Base-by-base conservation (phyloP, 2,888 invertebrate species). In the Teinopalpus imperialis region DNA sequence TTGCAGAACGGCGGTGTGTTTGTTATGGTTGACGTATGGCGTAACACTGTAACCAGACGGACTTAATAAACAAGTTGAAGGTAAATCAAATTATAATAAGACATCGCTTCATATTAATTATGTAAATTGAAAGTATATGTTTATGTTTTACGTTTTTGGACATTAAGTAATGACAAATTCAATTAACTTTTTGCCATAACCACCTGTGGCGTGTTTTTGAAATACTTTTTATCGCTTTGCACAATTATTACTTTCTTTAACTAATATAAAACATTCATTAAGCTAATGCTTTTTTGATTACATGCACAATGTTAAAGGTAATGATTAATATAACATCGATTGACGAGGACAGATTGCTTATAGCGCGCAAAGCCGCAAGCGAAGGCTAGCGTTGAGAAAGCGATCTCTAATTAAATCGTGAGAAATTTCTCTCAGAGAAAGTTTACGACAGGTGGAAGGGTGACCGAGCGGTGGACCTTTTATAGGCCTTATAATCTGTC, bases 361-460 rank as follows among this genome's bases (percentile, higher is more conserved):
- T 13, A 27, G 1, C 21, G 27, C 8, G 18, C 21, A 12, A 18
- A 37, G 20, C 13, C 35, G 45, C 32, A 9, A 26, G 24, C 32
- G 29, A 3, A 23, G 26, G 32, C 21, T 45, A 34, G 37, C 39
- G 26, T 14, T 32, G 45, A 32, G 49, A 49, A 45, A 49, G 49
- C 44, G 50, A 51, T 18, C 43, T 48, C 37, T 44, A 51, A 48
- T 48, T 51, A 51, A 48, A 51, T 48, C 32, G 51, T 41, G 37
- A 48, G 41, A 44, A 44, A 51, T 51, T 42, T 51, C 51, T 48
- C 51, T 42, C 42, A 24, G 48, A 16, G 51, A 51, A 51, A 51
- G 51, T 48, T 14, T 8, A 16, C 26, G 48, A 37, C 47, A 44
- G 34, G 44, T 44, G 41, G 48, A 48, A 48, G 51, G 49, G 44